Percentiles rank a stretch among this genome's conserved stretches.
Evolutionary conservation across 2,113 vertebrate species (phyloP).

Genomic region (Candoia aspera): DNA sequence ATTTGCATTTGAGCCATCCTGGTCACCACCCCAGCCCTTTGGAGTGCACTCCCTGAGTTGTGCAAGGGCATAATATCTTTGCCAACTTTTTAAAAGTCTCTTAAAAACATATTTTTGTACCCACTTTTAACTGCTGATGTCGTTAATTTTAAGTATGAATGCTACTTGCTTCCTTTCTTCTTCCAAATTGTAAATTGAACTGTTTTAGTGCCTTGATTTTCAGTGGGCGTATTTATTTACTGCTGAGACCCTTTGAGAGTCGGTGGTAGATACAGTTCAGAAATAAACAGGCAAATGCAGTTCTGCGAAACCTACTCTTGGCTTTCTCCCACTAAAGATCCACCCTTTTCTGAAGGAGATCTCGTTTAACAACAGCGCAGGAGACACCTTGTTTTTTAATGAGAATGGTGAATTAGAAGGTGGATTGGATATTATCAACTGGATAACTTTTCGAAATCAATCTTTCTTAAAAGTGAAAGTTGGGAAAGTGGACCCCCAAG

Average conservation of each 20-base stretch:
- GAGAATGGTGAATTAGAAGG: background rate
- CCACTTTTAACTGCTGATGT: background rate
- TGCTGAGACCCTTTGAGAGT: background rate
- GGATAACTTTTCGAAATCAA: conserved; percentile 1
- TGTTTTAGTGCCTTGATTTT: background rate
- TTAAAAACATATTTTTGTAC: background rate
- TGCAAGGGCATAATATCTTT: no score
- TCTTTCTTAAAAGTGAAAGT: conserved; percentile 13
- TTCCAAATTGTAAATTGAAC: background rate
- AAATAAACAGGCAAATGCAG: background rate
- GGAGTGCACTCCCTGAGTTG: no score
- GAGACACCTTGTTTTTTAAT: background rate
- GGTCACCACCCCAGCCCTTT: no score
- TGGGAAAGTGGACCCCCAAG: background rate
- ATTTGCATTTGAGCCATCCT: no score
- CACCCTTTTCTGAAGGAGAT: background rate
- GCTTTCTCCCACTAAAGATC: background rate
- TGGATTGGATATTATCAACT: conserved; percentile 29
- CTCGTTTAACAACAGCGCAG: conserved; percentile 8
- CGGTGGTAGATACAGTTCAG: background rate
- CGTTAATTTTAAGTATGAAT: background rate
- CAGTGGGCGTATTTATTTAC: background rate
- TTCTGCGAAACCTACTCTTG: background rate
- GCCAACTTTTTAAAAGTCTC: no score
- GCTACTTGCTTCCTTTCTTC: background rate